Base-by-base conservation (phyloP, 1,140 invertebrate species). In the Penaeus chinensis region DNA sequence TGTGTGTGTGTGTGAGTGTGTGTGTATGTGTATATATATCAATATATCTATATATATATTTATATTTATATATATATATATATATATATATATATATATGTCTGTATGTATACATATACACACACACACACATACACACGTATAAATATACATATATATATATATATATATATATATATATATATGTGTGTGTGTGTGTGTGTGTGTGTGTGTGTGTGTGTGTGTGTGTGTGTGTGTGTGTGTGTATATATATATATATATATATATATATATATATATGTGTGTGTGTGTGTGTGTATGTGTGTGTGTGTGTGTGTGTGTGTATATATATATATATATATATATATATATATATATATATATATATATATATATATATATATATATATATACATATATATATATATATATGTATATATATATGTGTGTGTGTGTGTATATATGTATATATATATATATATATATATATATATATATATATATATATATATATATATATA, bases 191-290 rank as follows among this genome's bases (percentile, higher is more conserved):
- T 81, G 54, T 81, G 54, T 81, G 54, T 81, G 22, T 80, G 47
- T 60, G 47, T 80, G 47, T 80, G 47, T 80, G 47, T 60, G 47
- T 80, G 7, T 60, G 78, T 60, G 47, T 80, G 47, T 80, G 47
- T 80, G 27, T 80, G 78, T 54, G 71, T 76, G 74, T 77, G 74
- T 77, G 74, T 77, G 74, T 77, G 74, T 27, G 74, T 77, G 22
- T 77, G 22, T 60, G 16, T 60, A 62, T 32, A 63, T 27, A 63
- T 61, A 62, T n/a, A 62, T 61, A 62, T n/a, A 81, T 61, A 62
- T 61, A 81, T 32, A 81, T 61, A 81, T 61, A 81, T 61, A 62
- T 61, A 82, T 62, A 82, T 16, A 82, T 37, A 63, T 37, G 4
- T 22, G 66, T 27, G 66, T 27, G 66, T 22, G 66, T 27, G 18